Conservation (phyloP, 2,113 vertebrate species). For the Anoura caudifer region DNA sequence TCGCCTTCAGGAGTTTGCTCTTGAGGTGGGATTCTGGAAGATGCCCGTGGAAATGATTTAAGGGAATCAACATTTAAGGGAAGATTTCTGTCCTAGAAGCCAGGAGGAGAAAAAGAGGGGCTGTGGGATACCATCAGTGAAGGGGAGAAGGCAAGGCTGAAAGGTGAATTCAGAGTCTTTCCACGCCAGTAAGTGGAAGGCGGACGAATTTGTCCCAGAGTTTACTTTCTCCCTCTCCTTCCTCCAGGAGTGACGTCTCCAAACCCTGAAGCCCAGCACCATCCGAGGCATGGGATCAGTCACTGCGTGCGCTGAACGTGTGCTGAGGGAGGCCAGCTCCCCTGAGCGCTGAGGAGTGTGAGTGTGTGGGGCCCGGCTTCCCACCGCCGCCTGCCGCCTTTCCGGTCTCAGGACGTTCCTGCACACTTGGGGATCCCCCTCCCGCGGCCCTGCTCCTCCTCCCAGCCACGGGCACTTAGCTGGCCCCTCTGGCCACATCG, state of each 20-base stretch:
- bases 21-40: not conserved
- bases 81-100: not conserved
- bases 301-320: not conserved
- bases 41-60: not conserved
- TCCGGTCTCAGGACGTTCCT: fast-evolving
- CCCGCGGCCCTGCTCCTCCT: not conserved
- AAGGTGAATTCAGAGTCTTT: not conserved
- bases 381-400: too few relatives aligned
- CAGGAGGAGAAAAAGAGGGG: fast-evolving
- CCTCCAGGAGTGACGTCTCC: not conserved
- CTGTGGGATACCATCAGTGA: not conserved
- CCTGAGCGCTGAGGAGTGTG: not conserved
- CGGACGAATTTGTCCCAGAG: not conserved
- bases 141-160: fast-evolving
- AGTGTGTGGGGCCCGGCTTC: not conserved
- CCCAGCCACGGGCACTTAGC: not conserved
- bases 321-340: not conserved
- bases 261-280: not conserved
- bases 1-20: not conserved
- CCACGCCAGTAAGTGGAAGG: not conserved
- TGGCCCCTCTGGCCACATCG: not conserved
- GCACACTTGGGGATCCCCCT: too few relatives aligned
- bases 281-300: not conserved
- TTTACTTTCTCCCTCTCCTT: not conserved
- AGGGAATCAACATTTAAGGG: not conserved